phyloP scores from a whole-genome alignment of 2,797 vertebrate genomes.

The Australoheros facetus region DNA sequence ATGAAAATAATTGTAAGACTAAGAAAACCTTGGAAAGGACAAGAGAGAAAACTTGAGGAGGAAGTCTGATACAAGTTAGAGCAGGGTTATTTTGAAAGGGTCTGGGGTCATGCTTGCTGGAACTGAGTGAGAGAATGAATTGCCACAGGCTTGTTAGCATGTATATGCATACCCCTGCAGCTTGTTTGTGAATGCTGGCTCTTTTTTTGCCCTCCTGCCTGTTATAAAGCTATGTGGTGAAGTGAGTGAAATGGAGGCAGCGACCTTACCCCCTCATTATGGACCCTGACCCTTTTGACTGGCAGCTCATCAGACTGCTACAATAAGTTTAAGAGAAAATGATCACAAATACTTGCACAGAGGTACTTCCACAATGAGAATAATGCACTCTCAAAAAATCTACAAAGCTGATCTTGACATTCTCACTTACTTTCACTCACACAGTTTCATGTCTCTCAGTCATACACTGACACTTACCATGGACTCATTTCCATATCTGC shows the following conservation, averaged over 20 bases:
- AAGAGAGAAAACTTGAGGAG: constrained; percentile 3
- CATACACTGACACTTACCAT: constrained; percentile 10
- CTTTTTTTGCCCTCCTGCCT: constrained; percentile 22
- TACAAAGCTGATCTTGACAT: constrained; percentile 23
- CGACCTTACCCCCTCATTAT: constrained; percentile 50
- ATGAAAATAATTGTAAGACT: not conserved
- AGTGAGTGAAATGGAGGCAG: constrained; percentile 2
- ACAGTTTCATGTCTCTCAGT: constrained; percentile 18
- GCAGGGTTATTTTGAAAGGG: constrained; percentile 45
- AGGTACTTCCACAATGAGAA: not conserved
- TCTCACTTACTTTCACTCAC: constrained; percentile 16
- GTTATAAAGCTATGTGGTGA: constrained; percentile 42
- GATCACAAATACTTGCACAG: constrained; percentile 22
- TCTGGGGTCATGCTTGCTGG: constrained; percentile 56
- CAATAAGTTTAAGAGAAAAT: constrained; percentile 20
- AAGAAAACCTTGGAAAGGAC: not conserved
- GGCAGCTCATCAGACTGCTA: constrained; percentile 47
- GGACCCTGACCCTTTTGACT: constrained; percentile 64
- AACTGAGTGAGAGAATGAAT: constrained; percentile 27
- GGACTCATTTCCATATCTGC: constrained; percentile 41
- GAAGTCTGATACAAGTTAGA: constrained; percentile 29
- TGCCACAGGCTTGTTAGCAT: constrained; percentile 57
- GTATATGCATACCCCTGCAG: constrained; percentile 53
- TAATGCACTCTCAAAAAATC: not conserved
- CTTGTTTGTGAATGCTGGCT: constrained; percentile 60